These are phyloP conservation scores for Aix galericulata DNA, from an alignment of 2,113 vertebrate genomes.

Conservation along the genomic window DNA sequence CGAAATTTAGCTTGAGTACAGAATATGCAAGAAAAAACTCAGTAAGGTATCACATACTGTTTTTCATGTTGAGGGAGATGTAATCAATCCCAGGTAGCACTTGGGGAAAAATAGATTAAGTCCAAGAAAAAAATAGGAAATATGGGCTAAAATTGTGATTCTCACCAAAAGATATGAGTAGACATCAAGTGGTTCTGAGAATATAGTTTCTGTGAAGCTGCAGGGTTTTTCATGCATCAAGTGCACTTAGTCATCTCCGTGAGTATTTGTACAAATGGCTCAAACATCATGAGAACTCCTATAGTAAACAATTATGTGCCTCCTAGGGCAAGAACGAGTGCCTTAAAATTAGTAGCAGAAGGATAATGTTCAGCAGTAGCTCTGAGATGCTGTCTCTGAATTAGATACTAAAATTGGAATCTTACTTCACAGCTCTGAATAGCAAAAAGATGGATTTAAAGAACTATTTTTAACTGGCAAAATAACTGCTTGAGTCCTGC, in stretches of 20 bases:
- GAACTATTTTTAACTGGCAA: neutral
- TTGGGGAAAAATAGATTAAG: neutral
- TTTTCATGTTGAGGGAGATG: neutral
- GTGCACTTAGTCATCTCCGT: neutral
- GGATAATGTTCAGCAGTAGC: neutral
- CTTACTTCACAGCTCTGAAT: neutral
- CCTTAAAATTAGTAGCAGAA: neutral
- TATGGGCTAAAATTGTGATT: neutral
- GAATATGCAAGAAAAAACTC: neutral
- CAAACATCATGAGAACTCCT: neutral
- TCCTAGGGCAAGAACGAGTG: neutral
- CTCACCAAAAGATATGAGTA: neutral
- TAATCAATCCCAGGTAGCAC: neutral
- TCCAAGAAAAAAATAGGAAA: neutral
- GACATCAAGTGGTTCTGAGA: neutral
- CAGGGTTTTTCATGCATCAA: neutral
- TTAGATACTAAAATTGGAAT: neutral
- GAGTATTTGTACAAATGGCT: constrained; percentile 12
- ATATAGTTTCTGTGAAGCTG: neutral
- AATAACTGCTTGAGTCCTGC: neutral
- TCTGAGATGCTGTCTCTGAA: neutral
- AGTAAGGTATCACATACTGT: neutral
- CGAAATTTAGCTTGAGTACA: neutral
- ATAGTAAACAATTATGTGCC: neutral
- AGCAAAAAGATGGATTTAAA: neutral